Conservation (phyloP, 2,113 vertebrate genomes). For the Ascaphus truei region DNA sequence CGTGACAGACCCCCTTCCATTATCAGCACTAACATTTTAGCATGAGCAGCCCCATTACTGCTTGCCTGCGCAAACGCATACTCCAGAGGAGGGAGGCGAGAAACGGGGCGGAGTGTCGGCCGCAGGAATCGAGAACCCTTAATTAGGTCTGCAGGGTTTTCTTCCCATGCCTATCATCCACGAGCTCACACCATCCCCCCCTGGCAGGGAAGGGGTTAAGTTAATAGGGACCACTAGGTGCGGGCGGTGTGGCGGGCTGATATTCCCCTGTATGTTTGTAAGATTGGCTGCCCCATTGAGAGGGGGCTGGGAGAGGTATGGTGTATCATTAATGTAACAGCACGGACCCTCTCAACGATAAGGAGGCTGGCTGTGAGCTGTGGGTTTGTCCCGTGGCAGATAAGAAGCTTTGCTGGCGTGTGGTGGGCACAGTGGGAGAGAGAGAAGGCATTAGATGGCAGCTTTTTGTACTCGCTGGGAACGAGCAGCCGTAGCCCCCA, state of each 20-base stretch:
- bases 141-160: too few relatives aligned
- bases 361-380: not conserved
- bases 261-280: not conserved
- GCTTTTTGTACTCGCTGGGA: too few relatives aligned
- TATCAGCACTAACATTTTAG: not conserved
- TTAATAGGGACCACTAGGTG: too few relatives aligned
- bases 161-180: too few relatives aligned
- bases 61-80: slow-evolving; percentile 3
- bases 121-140: not conserved
- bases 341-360: not conserved
- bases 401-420: not conserved
- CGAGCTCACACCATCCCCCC: too few relatives aligned
- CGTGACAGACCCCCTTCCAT: not conserved
- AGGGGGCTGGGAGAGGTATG: slow-evolving; percentile 1
- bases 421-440: not conserved
- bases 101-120: not conserved
- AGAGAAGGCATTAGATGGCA: too few relatives aligned
- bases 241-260: too few relatives aligned
- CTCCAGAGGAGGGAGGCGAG: not conserved
- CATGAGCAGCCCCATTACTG: slow-evolving; percentile 1
- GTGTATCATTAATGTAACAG: slow-evolving; percentile 14
- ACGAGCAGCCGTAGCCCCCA: too few relatives aligned
- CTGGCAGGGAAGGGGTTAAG: too few relatives aligned
- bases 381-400: slow-evolving; percentile 17
- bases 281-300: not conserved